Conservation (phyloP, 2,888 invertebrate species). For the Flexamia atlantica region DNA sequence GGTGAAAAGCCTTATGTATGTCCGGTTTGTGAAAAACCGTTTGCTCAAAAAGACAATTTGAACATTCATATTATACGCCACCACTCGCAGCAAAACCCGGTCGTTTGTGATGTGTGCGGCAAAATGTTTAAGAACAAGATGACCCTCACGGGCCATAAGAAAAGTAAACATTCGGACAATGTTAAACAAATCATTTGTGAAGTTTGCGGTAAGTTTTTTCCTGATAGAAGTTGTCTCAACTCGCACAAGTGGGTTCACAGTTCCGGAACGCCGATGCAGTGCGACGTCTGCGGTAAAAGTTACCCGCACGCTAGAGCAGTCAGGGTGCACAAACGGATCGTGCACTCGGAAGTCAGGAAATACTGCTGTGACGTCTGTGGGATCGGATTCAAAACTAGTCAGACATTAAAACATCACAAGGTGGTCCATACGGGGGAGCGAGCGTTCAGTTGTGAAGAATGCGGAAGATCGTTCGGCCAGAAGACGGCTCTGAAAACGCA, state of each 20-base stretch:
- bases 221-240: conserved; percentile 57
- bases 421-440: conserved; percentile 61
- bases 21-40: conserved; percentile 57
- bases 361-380: conserved; percentile 61
- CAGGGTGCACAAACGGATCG: conserved; percentile 60
- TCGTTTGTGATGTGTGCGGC: conserved; percentile 59
- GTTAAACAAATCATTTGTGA: conserved; percentile 60
- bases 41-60: conserved; percentile 59
- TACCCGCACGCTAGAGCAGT: conserved; percentile 60
- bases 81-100: conserved; percentile 58
- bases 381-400: conserved; percentile 58
- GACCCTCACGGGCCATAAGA: conserved; percentile 59
- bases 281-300: conserved; percentile 58
- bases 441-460: conserved; percentile 60
- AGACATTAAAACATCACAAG: conserved; percentile 58
- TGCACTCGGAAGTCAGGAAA: conserved; percentile 58
- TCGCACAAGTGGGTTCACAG: conserved; percentile 60
- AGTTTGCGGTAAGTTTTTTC: conserved; percentile 60
- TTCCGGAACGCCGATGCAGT: conserved; percentile 44
- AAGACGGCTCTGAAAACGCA: conserved; percentile 62
- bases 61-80: conserved; percentile 59
- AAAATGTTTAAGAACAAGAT: conserved; percentile 60
- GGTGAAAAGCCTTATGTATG: conserved; percentile 61
- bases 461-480: conserved; percentile 59
- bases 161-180: conserved; percentile 58